Base-by-base conservation (phyloP, 2,888 invertebrate species). In the Lasioglossum calceatum region DNA sequence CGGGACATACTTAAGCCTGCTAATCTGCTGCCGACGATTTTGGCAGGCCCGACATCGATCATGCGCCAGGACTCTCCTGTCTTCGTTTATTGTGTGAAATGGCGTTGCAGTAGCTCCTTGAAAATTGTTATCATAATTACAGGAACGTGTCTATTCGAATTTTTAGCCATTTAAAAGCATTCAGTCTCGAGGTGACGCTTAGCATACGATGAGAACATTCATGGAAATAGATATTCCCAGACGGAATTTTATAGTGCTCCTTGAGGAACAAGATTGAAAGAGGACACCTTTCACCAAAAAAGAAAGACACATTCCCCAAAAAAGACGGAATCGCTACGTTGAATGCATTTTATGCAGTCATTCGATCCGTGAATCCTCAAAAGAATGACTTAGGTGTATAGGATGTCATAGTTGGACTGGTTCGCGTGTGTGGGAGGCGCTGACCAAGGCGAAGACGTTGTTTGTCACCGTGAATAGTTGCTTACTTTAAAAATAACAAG, bases 1-100 rank as follows among this genome's bases (percentile, higher is more conserved):
- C 47, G n/a, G 74, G 54, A 81, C 70, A 39, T 23, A 39, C 39
- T 70, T 39, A 23, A 36, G 74, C n/a, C 16, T n/a, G n/a, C 44
- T 44, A 70, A 70, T 70, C 70, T 44, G 12, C 42, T 39, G n/a
- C 47, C n/a, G 44, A 73, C 32, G 16, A 23, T 77, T 54, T 58
- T n/a, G 2, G 2, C 32, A 23, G 32, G 27, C 36, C n/a, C 73
- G 39, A 23, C 54, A n/a, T 73, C 54, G 12, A 12, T 70, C 70
- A 70, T 67, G 8, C 36, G 19, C 67, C 61, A 61, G 27, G 61
- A 61, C 27, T 61, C 27, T 27, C 27, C 61, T 27, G 61, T 32
- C 61, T 7, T 10, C 7, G 54, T 54, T 23, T 23, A 54, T 23
- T 10, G 23, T 3, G 54, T 7, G 54, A 23, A 10, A 23, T 27